Evolutionary conservation across 2,113 vertebrate genomes (phyloP).

Genomic region (Tricholaema leucomelas): DNA sequence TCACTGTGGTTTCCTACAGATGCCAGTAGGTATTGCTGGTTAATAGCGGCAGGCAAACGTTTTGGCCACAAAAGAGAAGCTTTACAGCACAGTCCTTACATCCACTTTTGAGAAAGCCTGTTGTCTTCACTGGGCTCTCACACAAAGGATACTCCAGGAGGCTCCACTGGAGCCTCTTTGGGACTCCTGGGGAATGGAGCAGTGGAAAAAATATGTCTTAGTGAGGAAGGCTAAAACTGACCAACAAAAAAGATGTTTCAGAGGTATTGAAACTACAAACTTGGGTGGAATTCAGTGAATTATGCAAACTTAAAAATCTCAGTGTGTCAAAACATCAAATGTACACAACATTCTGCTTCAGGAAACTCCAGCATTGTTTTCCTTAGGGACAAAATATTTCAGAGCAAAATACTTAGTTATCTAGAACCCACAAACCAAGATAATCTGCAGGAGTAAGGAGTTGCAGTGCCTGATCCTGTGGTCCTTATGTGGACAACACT

Average conservation of each 20-base stretch:
- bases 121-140: not conserved
- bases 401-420: not conserved
- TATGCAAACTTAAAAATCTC: not conserved
- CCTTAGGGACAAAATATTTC: not conserved
- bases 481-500: rapidly evolving
- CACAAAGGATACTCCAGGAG: not conserved
- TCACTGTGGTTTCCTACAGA: not conserved
- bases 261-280: not conserved
- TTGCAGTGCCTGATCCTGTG: rapidly evolving
- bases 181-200: not conserved
- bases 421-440: not conserved
- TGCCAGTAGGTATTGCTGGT: not conserved
- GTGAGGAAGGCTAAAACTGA: not conserved
- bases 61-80: not conserved
- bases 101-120: not conserved
- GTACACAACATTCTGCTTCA: not conserved
- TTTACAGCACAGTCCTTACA: not conserved
- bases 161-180: not conserved
- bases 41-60: not conserved
- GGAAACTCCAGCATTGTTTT: not conserved
- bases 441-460: not conserved
- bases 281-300: not conserved
- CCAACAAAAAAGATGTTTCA: not conserved
- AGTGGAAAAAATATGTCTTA: not conserved
- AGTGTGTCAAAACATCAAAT: not conserved